Base-by-base conservation (phyloP, 2,797 vertebrate species). In the Pangasius krempfi region DNA sequence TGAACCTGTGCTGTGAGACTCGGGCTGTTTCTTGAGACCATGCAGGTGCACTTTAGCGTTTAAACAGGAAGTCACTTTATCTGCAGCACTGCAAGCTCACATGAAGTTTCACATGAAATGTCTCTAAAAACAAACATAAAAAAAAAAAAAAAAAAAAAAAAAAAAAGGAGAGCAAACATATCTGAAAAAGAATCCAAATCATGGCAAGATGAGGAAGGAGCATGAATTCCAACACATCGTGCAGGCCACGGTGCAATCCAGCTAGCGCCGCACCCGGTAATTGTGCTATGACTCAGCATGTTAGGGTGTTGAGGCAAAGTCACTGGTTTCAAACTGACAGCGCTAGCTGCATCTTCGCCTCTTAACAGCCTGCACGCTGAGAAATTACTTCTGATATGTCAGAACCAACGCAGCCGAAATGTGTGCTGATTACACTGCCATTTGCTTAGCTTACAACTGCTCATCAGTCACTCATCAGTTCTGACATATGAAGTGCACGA, bases 1-100 rank as follows among this genome's bases (percentile, higher is more conserved):
- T 73, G 56, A 86, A 79, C 62, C 78, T 44, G 33, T 76, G 54
- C 78, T 66, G 44, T 25, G 47, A 85, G 60, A 64, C 80, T 73
- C 62, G 1, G 40, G 30, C 25, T 85, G 52, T 87, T 82, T 87
- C 81, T 76, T 58, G 86, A 89, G 86, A 87, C 72, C 62, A 27
- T 87, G 87, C 84, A 86, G 84, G 86, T 90, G 87, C 84, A 88
- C 79, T 76, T 52, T 64, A 64, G 82, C 44, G 14, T 73, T 86
- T 85, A 58, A 76, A 88, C 87, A 90, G 87, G 78, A 88, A 88
- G 87, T 75, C 68, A 83, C 84, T 66, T 62, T 86, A 82, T 79
- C 78, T 89, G 88, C 88, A 90, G 60, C 66, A 52, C 4, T 88
- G 84, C 84, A 89, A 76, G 68, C 78, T 56, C 50, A 50, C n/a